Evolutionary conservation across 2,113 vertebrate genomes (phyloP).

Genomic region (Percina caprodes): DNA sequence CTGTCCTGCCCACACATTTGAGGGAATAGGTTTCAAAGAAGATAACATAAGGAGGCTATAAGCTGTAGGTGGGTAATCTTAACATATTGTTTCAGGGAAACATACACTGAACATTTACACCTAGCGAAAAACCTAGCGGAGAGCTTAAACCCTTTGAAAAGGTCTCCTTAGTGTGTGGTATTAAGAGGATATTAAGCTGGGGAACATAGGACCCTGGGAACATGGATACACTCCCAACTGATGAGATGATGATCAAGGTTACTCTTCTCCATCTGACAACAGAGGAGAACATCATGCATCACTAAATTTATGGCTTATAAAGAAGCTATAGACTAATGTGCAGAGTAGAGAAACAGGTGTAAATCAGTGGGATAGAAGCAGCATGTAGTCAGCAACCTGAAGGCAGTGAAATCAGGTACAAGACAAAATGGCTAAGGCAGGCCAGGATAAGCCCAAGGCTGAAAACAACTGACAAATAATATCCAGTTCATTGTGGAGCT

Average conservation of each 20-base stretch:
- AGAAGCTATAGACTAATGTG: not conserved
- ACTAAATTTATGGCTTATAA: not conserved
- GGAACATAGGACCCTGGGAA: no score
- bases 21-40: no score
- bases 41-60: no score
- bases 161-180: no score
- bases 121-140: no score
- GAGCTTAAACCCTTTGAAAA: no score
- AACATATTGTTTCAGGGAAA: no score
- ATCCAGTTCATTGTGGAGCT: not conserved
- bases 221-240: no score
- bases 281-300: not conserved
- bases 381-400: not conserved
- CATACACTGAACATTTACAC: no score
- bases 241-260: not conserved
- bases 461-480: not conserved
- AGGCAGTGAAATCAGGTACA: not conserved
- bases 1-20: no score
- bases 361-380: not conserved
- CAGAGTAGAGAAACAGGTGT: constrained; percentile 1
- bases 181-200: no score
- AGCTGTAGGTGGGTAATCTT: no score
- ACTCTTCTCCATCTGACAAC: not conserved
- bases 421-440: not conserved
- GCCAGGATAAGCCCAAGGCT: not conserved